Evolutionary conservation across 2,797 vertebrate species (phyloP), one percentile per base, ranked within the genome.

Genomic region (Anomalospiza imberbis): DNA sequence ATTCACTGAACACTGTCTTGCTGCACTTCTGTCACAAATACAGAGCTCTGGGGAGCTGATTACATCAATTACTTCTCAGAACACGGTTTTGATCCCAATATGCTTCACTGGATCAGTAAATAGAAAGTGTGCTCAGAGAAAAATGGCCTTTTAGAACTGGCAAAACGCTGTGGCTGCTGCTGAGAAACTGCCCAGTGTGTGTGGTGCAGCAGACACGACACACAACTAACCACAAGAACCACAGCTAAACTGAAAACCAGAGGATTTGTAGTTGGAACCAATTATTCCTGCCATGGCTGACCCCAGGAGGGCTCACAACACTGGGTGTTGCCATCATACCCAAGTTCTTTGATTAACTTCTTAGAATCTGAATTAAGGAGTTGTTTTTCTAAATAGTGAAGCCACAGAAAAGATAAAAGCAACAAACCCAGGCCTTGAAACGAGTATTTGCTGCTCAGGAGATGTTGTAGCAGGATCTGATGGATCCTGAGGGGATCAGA

Each of bases 41-140:
- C 77, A 88, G 89, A 65, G 84, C 87, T 77, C 87, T 16, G 61
- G 61, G 85, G 47, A 63, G 94, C 95, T 97, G 96, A 95, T 96
- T 85, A 91, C 76, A 97, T 95, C 94, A 96, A 95, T 97, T 96
- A 97, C 97, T 96, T 97, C 96, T 96, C 96, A 96, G 96, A 97
- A 96, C 92, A 87, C 83, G 95, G 71, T 95, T 97, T 97, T 97
- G 97, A 96, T 98, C 94, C 97, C 53, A 53, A 85, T 61, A 94
- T 97, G 95, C 97, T 98, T 97, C 97, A 79, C 92, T 96, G 96
- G 96, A 97, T 97, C 97, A 97, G 97, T 95, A 97, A 98, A 97
- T 95, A 97, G 96, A 97, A 98, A 97, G 95, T 71, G 80, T 74
- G 96, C 79, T n/a, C 95, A 40, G 96, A 97, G 97, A 97, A 97